Base-by-base conservation (phyloP, 1,140 invertebrate species). In the Drosophila erecta region DNA sequence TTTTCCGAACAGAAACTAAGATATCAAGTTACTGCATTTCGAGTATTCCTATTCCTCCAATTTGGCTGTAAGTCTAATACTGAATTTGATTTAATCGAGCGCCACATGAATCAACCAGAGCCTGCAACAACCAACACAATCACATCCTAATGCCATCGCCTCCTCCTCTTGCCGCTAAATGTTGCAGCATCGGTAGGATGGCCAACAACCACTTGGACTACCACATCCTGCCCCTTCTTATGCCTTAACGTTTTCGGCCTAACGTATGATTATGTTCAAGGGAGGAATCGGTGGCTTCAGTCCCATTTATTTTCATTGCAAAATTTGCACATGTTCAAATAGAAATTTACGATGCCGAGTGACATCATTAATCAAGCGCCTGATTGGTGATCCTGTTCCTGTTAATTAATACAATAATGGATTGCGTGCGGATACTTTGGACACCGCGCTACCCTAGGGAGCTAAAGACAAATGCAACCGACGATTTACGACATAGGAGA, bases 351-450 rank as follows among this genome's bases (percentile, higher is more conserved):
- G 91, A 91, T 56, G 71, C 62, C 71, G 74, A 90, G 85, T 92
- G 91, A 92, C 91, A 92, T 92, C 91, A 92, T 92, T 92, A 92
- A 92, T 92, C 91, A 92, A 91, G 91, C 90, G 79, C 74, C 91
- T 92, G 91, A 92, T 92, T 92, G 91, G 91, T 92, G 91, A 92
- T 92, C 91, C 90, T 92, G 91, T 92, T 92, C 89, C 89, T 92
- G 91, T 92, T 92, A 92, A 92, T 92, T 92, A 92, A 92, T 92
- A 92, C 91, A 92, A 92, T 92, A 92, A 92, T 92, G 83, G 87
- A 92, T 92, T 86, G 90, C 76, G 66, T 79, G 86, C 38, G 64
- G 69, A 76, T 71, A 37, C 72, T 58, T 58, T 57, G 40, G 54
- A 14, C 43, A 24, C 40, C 35, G 10, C 33, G 12, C 30, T 58